Base-by-base conservation (phyloP, 2,888 invertebrate genomes). In the Cetonia aurata region DNA sequence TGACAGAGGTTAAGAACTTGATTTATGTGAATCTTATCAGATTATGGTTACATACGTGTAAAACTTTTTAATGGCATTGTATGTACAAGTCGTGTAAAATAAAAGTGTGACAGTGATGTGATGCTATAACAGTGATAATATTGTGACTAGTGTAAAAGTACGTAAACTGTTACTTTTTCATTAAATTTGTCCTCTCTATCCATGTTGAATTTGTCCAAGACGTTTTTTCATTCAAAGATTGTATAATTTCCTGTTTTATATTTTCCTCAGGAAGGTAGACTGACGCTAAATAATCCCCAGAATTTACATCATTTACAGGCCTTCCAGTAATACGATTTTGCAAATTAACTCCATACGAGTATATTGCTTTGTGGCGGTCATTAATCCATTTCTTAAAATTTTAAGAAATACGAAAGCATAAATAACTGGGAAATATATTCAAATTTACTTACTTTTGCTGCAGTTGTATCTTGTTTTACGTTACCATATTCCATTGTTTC, bases 151-250 rank as follows among this genome's bases (percentile, higher is more conserved):
- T 62, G 12, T 17, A 31, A 15, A 62, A 42, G 17, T 6, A 25
- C 15, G 44, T 62, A 12, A 52, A 12, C 15, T 67, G 56, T 31
- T 71, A 71, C 71, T 71, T 71, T 19, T 67, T 71, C 52, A 71
- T 67, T 31, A 42, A 48, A 50, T 57, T 71, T 46, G 53, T 50
- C 6, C 65, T 46, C 42, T 70, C 42, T 6, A 17, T 42, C 37
- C 19, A 53, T 19, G 37, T 15, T 12, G 19, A 17, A 12, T 56
- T 33, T 19, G n/a, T 19, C 71, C 71, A 71, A 8, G 52, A 15
- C 10, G 41, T 10, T 12, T 48, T 50, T 15, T 6, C 13, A 56
- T 15, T 9, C 12, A 50, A 31, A 9, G 44, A 13, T 1, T 46
- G 8, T 56, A 42, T n/a, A 4, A 55, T 12, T 55, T 25, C 25